Base-by-base conservation (phyloP, 92 coral and sea anemone genomes). In the Bergia puertoricense region DNA sequence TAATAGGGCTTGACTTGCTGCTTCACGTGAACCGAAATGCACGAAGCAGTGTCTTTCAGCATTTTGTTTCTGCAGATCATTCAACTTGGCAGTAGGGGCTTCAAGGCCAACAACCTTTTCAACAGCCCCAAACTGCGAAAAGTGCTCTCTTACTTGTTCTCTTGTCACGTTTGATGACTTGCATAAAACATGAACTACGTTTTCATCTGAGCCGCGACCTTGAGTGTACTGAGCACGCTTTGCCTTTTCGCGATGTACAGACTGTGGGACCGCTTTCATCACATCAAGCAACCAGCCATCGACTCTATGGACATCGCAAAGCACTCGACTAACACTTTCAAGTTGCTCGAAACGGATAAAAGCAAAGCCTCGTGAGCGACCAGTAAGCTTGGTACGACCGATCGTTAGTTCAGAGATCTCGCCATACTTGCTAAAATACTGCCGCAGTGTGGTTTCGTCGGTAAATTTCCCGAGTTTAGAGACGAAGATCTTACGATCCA, bases 61-160 rank as follows among this genome's bases (percentile, higher is more conserved):
- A 20, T 66, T 41, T 48, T 82, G 37, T 69, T 82, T 41, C 46
- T 76, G 37, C 23, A 40, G 18, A 43, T 67, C 51, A 66, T n/a
- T 42, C n/a, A 43, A 42, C 20, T 76, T 46, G 14, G 76, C 62
- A n/a, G 76, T 40, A 4, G 38, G 37, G 14, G 77, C 76, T 48
- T 82, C 77, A 72, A 65, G 46, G 13, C 86, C 86, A 43, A 82
- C 57, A 65, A 82, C 77, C 2, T 67, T 66, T 36, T 82, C 77
- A 14, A 82, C 86, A 14, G 76, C 8, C 38, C 98, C 97, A 90
- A 89, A 97, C 77, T 92, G 86, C 4, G 94, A 89, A 88, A 97
- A 97, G 37, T 91, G 85, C 40, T 94, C 89, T 85, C 9, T 86
- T 23, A 97, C 73, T 37, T 90, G 83, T 7, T 90, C 92, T 43